Evolutionary conservation across 2,113 vertebrate genomes (phyloP), one percentile per base, ranked within the genome.

Genomic region (Boulengeromyrus knoepffleri): DNA sequence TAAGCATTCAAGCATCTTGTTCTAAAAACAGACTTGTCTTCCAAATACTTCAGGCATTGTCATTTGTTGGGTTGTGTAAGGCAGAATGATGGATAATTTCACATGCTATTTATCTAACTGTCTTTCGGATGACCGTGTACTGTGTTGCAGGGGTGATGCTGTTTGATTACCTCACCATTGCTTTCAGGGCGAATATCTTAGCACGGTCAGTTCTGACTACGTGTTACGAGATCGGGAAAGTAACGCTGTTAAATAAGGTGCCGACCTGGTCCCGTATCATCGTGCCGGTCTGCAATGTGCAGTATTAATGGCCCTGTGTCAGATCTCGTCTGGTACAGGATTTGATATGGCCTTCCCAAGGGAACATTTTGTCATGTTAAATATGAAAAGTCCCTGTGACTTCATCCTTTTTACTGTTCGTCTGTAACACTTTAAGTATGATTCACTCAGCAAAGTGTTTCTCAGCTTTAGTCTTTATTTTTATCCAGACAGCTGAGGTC

Each of bases 281-380:
- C 87, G 13, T 3, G 19, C 39, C 12, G 21, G 1, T 58, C 31
- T 89, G 66, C 31, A 52, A 3, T 56, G 47, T 90, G n/a, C 42
- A 36, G 31, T 52, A 45, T 90, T 90, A 88, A 74, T 77, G 27
- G 36, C 31, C 21, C 85, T 24, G n/a, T 62, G 56, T 87, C 89
- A 87, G 89, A 56, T 74, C 1, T 45, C 5, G 58, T 50, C 58
- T 31, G 49, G 39, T 17, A 53, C 42, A 53, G 74, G 87, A 89
- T 52, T 49, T 83, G 90, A 89, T 58, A 45, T 47, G 53, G 24
- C 24, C 85, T 45, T 89, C 90, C 50, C 90, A n/a, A 50, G 53
- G 85, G 84, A 80, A 31, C 36, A 39, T 47, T 89, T 89, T 88
- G 89, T 91, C 85, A 87, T 52, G 85, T 58, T 53, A 89, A 89